These are phyloP conservation scores for Percopsis omiscomaycus DNA, from an alignment of 2,797 vertebrate species.

Conservation along the genomic window DNA sequence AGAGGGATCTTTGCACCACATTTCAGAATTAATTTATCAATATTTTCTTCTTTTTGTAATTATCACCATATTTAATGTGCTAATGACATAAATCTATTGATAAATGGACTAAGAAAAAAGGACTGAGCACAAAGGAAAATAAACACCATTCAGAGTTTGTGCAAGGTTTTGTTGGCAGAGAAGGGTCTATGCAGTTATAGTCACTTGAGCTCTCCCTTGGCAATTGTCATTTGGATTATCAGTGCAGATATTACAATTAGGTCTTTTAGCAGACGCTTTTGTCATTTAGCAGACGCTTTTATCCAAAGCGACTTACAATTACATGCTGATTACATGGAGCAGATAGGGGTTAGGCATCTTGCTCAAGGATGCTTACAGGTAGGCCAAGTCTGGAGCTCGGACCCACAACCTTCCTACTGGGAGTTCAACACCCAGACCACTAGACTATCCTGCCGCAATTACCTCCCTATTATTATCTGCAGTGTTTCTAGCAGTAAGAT, in stretches of 20 bases:
- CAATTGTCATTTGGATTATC: slow-evolving; percentile 54
- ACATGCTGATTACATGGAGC: too few species aligned
- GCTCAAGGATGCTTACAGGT: too few species aligned
- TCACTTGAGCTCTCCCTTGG: slow-evolving; percentile 41
- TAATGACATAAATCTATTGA: slow-evolving; percentile 7
- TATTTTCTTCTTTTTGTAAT: too few species aligned
- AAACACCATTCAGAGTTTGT: not conserved
- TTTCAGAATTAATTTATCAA: too few species aligned
- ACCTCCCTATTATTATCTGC: slow-evolving; percentile 54
- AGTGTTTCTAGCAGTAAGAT: slow-evolving; percentile 53
- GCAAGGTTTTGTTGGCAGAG: slow-evolving; percentile 15
- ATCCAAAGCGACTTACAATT: too few species aligned
- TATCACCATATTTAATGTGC: not conserved
- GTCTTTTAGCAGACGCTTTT: too few species aligned
- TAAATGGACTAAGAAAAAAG: slow-evolving; percentile 18
- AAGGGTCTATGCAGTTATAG: slow-evolving; percentile 31
- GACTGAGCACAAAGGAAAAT: slow-evolving; percentile 11
- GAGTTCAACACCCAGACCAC: too few species aligned
- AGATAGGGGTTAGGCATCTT: too few species aligned
- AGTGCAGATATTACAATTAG: slow-evolving; percentile 50
- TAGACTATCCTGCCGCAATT: slow-evolving; percentile 44
- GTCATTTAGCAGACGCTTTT: too few species aligned
- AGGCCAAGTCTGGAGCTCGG: too few species aligned
- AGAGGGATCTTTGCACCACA: slow-evolving; percentile 1
- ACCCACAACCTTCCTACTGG: too few species aligned